Base-by-base conservation (phyloP, 2,797 vertebrate species). In the Melanotaenia maccullochi region DNA sequence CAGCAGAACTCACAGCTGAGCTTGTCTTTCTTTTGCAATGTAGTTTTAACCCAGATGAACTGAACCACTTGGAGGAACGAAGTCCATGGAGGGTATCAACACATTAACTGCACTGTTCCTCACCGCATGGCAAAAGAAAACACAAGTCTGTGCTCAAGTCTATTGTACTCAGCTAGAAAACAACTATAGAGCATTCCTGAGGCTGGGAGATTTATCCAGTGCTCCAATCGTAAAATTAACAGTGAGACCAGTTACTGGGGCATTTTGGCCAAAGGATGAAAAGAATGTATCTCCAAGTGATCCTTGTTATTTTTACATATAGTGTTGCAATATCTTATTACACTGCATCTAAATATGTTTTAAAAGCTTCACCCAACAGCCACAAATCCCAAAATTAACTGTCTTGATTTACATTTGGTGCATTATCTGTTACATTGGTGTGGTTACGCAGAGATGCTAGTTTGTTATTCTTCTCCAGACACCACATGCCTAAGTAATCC, bases 11-110 rank as follows among this genome's bases (percentile, higher is more conserved):
- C 65, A 69, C 33, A 8, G 38, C 33, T 33, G 13, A 40, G 73
- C 82, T 78, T 47, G 75, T 61, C 58, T 88, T 86, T 80, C 55
- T 52, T 71, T 54, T 22, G 0, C 24, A 1, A n/a, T 84, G 88
- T 81, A 62, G 74, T 20, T 85, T 81, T 84, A 81, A 91, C 82
- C 80, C 75, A 5, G 71, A 47, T 85, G 83, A 90, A 85, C 79
- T 79, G 81, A 86, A 83, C 78, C 58, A 83, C 67, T 84, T 88
- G 76, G 83, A 76, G 18, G 40, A 71, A 44, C 18, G 8, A 52
- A 72, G 65, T 71, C 68, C 65, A 80, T 3, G 47, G 32, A 57
- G 60, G 61, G n/a, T 49, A 67, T 84, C 73, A 78, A 60, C 49
- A 59, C 49, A 58, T 77, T 75, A 84, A 35, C 44, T 47, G 12